A percentile compares a stretch with the other conserved stretches of the same genome.
These are phyloP conservation scores for Melanaphis sacchari DNA, from an alignment of 1,140 invertebrate genomes.

Conservation along the genomic window DNA sequence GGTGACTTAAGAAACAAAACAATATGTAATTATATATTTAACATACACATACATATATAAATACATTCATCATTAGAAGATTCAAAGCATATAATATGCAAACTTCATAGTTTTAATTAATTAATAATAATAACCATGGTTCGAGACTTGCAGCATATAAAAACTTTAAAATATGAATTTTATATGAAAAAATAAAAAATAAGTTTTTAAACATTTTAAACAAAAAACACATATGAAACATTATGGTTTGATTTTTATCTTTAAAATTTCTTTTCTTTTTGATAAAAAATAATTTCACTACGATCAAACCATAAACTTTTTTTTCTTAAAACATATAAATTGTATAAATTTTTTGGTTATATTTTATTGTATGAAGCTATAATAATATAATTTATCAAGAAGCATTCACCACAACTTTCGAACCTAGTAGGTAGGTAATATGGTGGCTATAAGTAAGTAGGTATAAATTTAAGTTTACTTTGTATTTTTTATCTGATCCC, in stretches of 20 bases:
- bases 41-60: not conserved
- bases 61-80: no score
- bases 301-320: not conserved
- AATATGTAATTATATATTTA: not conserved
- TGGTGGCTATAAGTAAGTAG: not conserved
- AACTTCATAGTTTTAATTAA: not conserved
- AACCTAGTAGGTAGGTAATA: not conserved
- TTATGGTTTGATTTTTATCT: not conserved
- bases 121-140: not conserved
- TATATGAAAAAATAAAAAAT: no score
- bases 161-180: not conserved
- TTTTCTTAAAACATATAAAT: not conserved
- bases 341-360: not conserved
- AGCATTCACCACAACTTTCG: not conserved
- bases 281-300: no score
- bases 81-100: not conserved
- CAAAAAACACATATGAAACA: not conserved
- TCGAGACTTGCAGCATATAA: not conserved
- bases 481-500: constrained; percentile 80
- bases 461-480: constrained; percentile 67
- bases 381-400: no score
- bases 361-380: not conserved
- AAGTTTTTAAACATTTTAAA: no score
- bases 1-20: constrained; percentile 44
- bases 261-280: no score